Conservation (phyloP, 2,797 vertebrate species). For the Columba guinea region DNA sequence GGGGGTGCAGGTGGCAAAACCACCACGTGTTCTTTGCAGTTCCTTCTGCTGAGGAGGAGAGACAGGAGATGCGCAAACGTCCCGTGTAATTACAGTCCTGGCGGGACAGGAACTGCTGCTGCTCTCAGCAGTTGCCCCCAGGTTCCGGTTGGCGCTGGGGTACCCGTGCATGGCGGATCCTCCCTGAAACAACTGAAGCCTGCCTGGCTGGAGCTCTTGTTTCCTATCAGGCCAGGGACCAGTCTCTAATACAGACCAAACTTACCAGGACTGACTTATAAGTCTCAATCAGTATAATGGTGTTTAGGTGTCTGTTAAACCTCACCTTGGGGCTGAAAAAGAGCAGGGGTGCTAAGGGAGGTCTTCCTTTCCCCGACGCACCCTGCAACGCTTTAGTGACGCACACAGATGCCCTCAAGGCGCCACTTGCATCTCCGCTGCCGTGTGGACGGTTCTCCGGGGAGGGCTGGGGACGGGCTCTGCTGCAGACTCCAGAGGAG, state of each 20-base stretch:
- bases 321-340: neutral
- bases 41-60: neutral
- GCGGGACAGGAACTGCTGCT: neutral
- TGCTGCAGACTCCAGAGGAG: neutral
- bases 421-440: neutral
- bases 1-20: neutral
- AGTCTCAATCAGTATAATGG: neutral
- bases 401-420: neutral
- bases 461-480: neutral
- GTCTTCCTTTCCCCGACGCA: neutral
- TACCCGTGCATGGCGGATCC: neutral
- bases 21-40: neutral
- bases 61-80: neutral
- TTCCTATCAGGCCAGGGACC: neutral
- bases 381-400: neutral
- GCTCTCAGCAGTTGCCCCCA: neutral
- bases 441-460: rapidly evolving
- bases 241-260: neutral
- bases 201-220: neutral
- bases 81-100: neutral
- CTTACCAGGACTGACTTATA: neutral
- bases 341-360: neutral
- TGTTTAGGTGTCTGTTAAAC: neutral
- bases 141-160: neutral
- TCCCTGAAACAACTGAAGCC: neutral